Evolutionary conservation across 2,888 invertebrate species (phyloP).

Genomic region (Cataglyphis albicans): DNA sequence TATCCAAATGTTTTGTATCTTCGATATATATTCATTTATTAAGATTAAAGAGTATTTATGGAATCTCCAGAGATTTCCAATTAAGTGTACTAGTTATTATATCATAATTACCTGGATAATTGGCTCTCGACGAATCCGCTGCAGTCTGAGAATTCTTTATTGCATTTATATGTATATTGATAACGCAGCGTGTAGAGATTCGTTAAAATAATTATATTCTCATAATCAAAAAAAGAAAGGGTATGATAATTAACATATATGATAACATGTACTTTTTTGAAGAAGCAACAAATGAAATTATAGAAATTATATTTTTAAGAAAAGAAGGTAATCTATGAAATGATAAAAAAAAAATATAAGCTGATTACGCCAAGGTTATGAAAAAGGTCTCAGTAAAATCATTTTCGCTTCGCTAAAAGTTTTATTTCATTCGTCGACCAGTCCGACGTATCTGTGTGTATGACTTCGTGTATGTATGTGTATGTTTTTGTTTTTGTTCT

Average conservation of each 20-base stretch:
- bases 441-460: conserved; percentile 78
- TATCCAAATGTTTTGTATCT: conserved; percentile 20
- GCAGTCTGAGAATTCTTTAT: conserved; percentile 38
- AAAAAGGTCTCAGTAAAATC: conserved; percentile 45
- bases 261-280: background rate
- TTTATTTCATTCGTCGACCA: conserved; percentile 78
- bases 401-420: conserved; percentile 83
- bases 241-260: background rate
- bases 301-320: background rate
- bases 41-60: conserved; percentile 62
- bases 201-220: conserved; percentile 32
- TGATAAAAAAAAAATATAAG: background rate
- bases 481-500: conserved; percentile 44
- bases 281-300: background rate
- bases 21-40: conserved; percentile 62
- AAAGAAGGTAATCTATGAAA: background rate
- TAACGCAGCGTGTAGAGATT: background rate
- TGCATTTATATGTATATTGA: conserved; percentile 20
- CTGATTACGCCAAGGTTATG: background rate
- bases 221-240: background rate
- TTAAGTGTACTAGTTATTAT: conserved; percentile 56
- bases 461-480: conserved; percentile 66
- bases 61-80: conserved; percentile 54
- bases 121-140: conserved; percentile 52
- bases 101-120: conserved; percentile 64